Conservation (phyloP, 2,113 vertebrate species). For the Sitta europaea region DNA sequence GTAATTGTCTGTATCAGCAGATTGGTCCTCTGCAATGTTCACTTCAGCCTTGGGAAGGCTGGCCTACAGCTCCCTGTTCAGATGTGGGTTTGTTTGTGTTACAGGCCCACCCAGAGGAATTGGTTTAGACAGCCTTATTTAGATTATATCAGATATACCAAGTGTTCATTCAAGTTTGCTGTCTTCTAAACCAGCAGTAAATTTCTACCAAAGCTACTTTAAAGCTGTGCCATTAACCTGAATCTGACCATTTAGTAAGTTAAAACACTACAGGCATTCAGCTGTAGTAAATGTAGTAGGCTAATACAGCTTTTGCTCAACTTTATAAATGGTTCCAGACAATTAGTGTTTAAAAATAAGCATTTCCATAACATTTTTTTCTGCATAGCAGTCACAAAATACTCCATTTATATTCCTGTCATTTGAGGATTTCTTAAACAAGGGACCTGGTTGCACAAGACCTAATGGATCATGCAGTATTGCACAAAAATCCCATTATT, state of each 20-base stretch:
- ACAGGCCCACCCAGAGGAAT: neutral
- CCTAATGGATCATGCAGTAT: fast-evolving
- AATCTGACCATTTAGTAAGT: neutral
- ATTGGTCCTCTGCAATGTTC: neutral
- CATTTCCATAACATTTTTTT: neutral
- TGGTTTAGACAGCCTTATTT: neutral
- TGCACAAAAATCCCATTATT: neutral
- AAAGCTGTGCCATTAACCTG: neutral
- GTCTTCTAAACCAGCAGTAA: slow-evolving; percentile 9
- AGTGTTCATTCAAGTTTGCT: neutral
- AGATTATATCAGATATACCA: neutral
- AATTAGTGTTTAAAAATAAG: slow-evolving; percentile 5
- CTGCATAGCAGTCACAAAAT: neutral
- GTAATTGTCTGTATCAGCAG: neutral
- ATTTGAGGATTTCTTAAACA: neutral
- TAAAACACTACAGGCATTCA: neutral
- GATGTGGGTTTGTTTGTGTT: neutral
- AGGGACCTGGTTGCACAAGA: neutral
- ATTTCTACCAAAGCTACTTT: neutral
- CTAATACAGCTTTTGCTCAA: neutral
- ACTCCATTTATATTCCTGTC: neutral
- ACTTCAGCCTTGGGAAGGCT: neutral
- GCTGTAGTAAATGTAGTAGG: too few species aligned
- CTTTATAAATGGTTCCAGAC: neutral
- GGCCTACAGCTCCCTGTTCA: neutral